Base-by-base conservation (phyloP, 1,140 invertebrate genomes). In the Heliconius himera region DNA sequence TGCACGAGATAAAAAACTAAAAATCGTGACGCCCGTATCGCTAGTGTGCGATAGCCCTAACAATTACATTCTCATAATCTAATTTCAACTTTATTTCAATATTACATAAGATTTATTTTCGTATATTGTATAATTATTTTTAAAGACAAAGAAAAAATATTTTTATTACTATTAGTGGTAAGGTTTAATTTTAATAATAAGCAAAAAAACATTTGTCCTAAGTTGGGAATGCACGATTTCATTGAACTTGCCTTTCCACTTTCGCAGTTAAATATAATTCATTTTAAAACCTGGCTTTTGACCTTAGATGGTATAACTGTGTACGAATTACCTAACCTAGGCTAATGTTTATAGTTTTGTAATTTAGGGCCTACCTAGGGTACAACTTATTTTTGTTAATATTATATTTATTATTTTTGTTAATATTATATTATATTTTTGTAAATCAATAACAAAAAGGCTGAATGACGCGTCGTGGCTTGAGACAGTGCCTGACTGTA, bases 221-320 rank as follows among this genome's bases (percentile, higher is more conserved):
- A 82, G 84, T 78, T 77, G 80, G 77, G 82, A 81, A 81, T 73
- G 82, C 84, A 85, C 84, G 84, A 85, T 80, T 79, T 79, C 78
- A 78, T 78, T 82, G 74, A 79, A 73, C 76, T 73, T 76, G 79
- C 60, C 46, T 72, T 85, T 82, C 81, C 79, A 85, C 82, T 83
- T 82, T 76, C 56, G 49, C 49, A 80, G 70, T 80, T 76, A 80
- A 76, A 80, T 77, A 80, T 80, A 76, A 80, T 76, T 76, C 70
- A 78, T 77, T 76, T 49, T 72, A 77, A 72, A 38, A 73, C 74
- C 79, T 77, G 79, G 70, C 73, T 80, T 80, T 80, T 80, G 79
- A 80, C 74, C 74, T 76, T 46, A 77, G 60, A 73, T 38, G 71
- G 26, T 51, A 73, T 70, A 41, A 46, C 54, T 56, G 60, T 71